A percentile compares a stretch with the other conserved stretches of the same genome.
Conservation (phyloP, 2,113 vertebrate genomes). For the Perognathus longimembris region DNA sequence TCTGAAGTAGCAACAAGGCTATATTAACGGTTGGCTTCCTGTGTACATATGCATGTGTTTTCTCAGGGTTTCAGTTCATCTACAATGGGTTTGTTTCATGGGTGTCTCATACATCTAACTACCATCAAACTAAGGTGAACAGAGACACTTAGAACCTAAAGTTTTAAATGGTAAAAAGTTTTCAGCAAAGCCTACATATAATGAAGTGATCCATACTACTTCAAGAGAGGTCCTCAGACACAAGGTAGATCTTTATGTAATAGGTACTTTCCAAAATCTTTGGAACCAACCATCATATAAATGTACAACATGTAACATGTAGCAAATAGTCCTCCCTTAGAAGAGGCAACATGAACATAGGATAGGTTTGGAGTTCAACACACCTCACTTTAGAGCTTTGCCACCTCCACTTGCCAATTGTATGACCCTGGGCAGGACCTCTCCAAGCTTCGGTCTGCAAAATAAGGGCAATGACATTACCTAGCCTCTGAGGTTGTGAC, state of each 20-base stretch:
- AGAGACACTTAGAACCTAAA: constrained; percentile 18
- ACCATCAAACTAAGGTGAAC: neutral
- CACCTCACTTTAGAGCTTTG: neutral
- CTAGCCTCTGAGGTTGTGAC: neutral
- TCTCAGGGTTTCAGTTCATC: neutral
- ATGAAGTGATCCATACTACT: neutral
- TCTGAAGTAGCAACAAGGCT: neutral
- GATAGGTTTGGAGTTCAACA: neutral
- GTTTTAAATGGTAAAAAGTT: neutral
- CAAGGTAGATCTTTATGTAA: neutral
- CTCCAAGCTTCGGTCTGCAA: constrained; percentile 45
- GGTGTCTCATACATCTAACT: neutral
- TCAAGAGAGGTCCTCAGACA: neutral
- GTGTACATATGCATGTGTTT: neutral
- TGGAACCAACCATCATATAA: neutral
- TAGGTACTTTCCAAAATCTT: neutral
- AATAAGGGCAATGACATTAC: constrained; percentile 35
- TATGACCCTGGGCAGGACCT: constrained; percentile 59
- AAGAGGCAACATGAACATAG: neutral
- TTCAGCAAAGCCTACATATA: neutral
- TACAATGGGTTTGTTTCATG: neutral
- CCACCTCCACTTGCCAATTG: neutral
- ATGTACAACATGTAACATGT: neutral
- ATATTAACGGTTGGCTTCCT: constrained; percentile 15
- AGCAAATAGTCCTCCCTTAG: neutral